Percentiles rank a stretch among this genome's conserved stretches.
phyloP scores from a whole-genome alignment of 2,797 vertebrate genomes.

The Eremophila alpestris region DNA sequence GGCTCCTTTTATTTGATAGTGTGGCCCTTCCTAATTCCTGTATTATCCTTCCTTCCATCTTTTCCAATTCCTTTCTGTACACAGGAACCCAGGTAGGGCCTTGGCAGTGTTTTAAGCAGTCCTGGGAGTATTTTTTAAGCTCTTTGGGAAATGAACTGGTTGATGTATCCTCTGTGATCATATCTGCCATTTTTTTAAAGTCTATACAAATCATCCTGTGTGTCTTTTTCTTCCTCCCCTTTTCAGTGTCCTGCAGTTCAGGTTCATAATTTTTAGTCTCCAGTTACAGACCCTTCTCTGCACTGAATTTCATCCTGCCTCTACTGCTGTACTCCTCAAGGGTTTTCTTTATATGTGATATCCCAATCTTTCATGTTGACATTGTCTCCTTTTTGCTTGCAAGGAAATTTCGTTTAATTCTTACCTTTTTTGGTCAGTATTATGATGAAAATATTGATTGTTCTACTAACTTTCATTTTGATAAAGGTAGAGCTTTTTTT shows the following conservation, averaged over 20 bases:
- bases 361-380: not conserved
- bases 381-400: not conserved
- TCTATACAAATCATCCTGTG: accelerated
- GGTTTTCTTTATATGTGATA: not conserved
- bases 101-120: not conserved
- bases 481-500: not conserved
- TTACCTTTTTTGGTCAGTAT: not conserved
- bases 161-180: not conserved
- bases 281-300: not conserved
- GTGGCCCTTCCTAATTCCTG: not conserved
- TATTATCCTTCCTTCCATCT: not conserved
- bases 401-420: not conserved
- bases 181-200: not conserved
- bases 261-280: not conserved
- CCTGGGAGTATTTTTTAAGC: not conserved
- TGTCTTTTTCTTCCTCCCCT: not conserved
- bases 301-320: not conserved
- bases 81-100: not conserved
- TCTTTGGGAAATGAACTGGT: not conserved
- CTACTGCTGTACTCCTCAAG: not conserved
- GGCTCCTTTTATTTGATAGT: not conserved
- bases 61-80: not conserved
- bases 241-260: not conserved
- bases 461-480: not conserved
- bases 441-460: not conserved